phyloP scores from a whole-genome alignment of 2,888 invertebrate species.

The Cephus pygmeus region DNA sequence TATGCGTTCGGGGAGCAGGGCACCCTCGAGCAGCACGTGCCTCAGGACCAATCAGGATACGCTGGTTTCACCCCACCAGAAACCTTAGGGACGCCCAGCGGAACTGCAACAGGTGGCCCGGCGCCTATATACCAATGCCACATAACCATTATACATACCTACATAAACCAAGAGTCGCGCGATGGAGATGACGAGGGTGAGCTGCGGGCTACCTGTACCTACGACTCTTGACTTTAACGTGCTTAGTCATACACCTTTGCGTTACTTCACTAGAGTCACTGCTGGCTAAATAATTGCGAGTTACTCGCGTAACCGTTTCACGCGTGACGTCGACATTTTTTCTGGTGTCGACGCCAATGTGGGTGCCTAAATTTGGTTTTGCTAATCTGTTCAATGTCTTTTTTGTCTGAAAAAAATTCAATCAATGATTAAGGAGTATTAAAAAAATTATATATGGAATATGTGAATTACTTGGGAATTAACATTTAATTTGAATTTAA shows the following conservation, averaged over 20 bases:
- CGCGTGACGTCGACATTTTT: background rate
- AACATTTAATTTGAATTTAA: background rate
- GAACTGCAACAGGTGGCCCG: slow-evolving; percentile 56
- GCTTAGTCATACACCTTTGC: slow-evolving; percentile 18
- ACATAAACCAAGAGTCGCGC: slow-evolving; percentile 6
- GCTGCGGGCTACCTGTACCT: slow-evolving; percentile 11
- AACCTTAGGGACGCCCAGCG: slow-evolving; percentile 24
- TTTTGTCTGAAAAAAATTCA: background rate
- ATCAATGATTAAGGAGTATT: background rate
- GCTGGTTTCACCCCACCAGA: slow-evolving; percentile 41
- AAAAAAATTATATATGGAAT: background rate
- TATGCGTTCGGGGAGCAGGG: slow-evolving; percentile 60
- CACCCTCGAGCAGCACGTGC: slow-evolving; percentile 63
- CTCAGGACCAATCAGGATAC: slow-evolving; percentile 51
- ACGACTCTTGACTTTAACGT: slow-evolving; percentile 18
- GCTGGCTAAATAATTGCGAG: background rate
- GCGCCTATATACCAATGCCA: slow-evolving; percentile 22
- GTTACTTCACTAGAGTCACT: slow-evolving; percentile 3
- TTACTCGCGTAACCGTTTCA: background rate
- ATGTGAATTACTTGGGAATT: background rate
- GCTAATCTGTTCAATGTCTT: background rate
- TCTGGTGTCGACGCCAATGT: background rate
- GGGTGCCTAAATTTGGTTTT: background rate
- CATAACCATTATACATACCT: slow-evolving; percentile 10
- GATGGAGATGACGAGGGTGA: slow-evolving; percentile 20